Conservation (phyloP, 2,888 invertebrate species). For the Cheiracanthium punctorium region DNA sequence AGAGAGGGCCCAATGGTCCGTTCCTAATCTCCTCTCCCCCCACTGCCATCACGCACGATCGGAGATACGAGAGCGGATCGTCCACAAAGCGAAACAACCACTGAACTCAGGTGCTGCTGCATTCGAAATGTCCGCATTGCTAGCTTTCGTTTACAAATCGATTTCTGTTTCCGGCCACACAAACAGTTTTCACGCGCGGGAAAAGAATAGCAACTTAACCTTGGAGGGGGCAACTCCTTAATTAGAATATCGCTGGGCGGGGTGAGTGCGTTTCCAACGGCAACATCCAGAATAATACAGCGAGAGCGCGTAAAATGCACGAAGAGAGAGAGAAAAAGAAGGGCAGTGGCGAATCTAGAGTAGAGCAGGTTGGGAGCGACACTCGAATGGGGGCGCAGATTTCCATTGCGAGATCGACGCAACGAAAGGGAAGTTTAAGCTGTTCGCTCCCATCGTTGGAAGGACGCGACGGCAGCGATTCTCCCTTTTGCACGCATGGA, state of each 20-base stretch:
- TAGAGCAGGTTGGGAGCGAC: too few species aligned
- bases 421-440: too few species aligned
- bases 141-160: not conserved
- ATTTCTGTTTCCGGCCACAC: not conserved
- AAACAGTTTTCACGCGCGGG: not conserved
- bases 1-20: too few species aligned
- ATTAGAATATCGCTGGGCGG: conserved; percentile 62
- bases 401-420: too few species aligned
- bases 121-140: not conserved
- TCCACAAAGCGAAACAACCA: not conserved
- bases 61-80: not conserved
- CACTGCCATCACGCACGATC: too few species aligned
- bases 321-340: not conserved
- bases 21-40: too few species aligned
- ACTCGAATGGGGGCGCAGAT: too few species aligned
- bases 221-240: conserved; percentile 27
- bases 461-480: too few species aligned
- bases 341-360: too few species aligned
- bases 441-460: too few species aligned
- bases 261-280: conserved; percentile 55
- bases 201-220: conserved; percentile 14
- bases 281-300: conserved; percentile 39
- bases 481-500: too few species aligned
- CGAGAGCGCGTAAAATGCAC: not conserved
- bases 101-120: not conserved